phyloP scores from a whole-genome alignment of 2,888 invertebrate genomes.

The Eucera pruinosa region DNA sequence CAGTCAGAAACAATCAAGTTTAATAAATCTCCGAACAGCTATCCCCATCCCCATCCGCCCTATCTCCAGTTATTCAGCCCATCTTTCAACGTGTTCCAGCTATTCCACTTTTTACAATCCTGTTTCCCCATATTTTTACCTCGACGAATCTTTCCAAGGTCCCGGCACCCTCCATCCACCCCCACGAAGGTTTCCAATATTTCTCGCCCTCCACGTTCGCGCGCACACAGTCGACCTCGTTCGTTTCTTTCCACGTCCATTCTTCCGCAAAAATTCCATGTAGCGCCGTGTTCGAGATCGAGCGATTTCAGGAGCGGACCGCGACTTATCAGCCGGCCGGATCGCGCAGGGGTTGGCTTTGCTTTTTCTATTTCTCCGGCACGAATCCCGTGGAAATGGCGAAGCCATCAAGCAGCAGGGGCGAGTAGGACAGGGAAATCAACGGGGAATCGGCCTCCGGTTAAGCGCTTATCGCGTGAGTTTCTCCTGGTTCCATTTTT shows the following conservation, averaged over 20 bases:
- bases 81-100: not conserved
- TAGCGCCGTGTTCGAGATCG: slow-evolving; percentile 22
- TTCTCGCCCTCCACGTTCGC: not conserved
- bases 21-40: no score
- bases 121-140: slow-evolving; percentile 1
- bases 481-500: slow-evolving; percentile 49
- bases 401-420: slow-evolving; percentile 18
- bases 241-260: slow-evolving; percentile 3
- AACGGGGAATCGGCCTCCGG: slow-evolving; percentile 34
- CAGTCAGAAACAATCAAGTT: no score
- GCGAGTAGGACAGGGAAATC: slow-evolving; percentile 37
- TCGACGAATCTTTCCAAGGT: not conserved
- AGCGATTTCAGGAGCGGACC: slow-evolving; percentile 21
- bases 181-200: slow-evolving; percentile 7
- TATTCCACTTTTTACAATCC: not conserved
- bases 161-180: not conserved
- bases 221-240: not conserved
- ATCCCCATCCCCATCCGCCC: no score
- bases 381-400: slow-evolving; percentile 20
- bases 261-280: slow-evolving; percentile 18
- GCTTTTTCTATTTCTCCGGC: slow-evolving; percentile 54
- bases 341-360: slow-evolving; percentile 30
- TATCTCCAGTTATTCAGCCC: no score
- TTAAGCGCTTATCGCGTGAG: slow-evolving; percentile 55
- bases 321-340: slow-evolving; percentile 45